Base-by-base conservation (phyloP, 2,888 invertebrate species). In the Trilocha varians region DNA sequence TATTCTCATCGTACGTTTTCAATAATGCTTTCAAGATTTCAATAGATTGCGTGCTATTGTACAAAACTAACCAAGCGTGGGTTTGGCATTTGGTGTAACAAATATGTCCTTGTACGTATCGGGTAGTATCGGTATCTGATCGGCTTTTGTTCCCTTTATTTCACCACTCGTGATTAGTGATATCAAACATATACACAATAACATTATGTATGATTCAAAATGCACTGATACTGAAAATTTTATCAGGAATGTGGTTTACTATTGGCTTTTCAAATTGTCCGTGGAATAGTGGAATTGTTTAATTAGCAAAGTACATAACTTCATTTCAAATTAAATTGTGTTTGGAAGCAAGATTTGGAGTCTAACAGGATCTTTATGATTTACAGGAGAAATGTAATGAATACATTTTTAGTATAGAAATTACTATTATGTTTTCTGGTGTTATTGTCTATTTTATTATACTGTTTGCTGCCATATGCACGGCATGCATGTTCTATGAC, bases 21-120 rank as follows among this genome's bases (percentile, higher is more conserved):
- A 4, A 1, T 25, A 11, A 3, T 3, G 4, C 25, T 11, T 3
- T 25, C 25, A 25, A 25, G 25, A 5, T 9, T 25, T 25, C 5
- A 25, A 25, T 11, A 25, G 5, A 25, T 9, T 25, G 25, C 25
- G 25, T 25, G 25, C 25, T 25, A 25, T 25, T 25, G 25, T 25
- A 25, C 25, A 3, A 11, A 46, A 62, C 63, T 58, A 54, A 73
- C 70, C 67, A 2, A 67, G 52, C 8, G 52, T 50, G 8, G 62
- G 59, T 44, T 45, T 62, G 5, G 50, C 50, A n/a, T 43, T 42
- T n/a, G 32, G 16, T 13, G 55, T 59, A 6, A 55, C 25, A 53
- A 71, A 73, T 32, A 68, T 46, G 42, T 73, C 72, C 34, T 55
- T 58, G 40, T 52, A 68, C 13, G 44, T 49, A 2, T 50, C 39